phyloP scores from a whole-genome alignment of 64 coral and sea anemone species.

The Pocillopora damicornis region DNA sequence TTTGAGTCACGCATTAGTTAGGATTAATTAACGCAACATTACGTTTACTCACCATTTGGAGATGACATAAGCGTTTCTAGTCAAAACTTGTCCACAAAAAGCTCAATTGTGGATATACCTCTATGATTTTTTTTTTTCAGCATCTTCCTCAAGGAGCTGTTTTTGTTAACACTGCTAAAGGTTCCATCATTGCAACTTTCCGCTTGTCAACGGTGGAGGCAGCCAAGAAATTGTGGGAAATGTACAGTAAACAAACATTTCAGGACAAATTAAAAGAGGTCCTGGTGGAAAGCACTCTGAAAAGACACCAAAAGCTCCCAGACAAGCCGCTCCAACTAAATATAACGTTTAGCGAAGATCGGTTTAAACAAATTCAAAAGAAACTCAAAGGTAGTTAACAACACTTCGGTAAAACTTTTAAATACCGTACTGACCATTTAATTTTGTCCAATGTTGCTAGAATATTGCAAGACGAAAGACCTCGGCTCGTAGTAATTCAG shows the following conservation, averaged over 20 bases:
- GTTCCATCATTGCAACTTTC: conserved; percentile 21
- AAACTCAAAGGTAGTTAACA: conserved; percentile 16
- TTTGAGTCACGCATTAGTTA: too few relatives aligned
- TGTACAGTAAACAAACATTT: conserved; percentile 32
- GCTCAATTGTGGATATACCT: too few relatives aligned
- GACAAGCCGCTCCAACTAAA: not conserved
- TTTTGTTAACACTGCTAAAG: conserved; percentile 26
- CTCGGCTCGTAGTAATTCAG: too few relatives aligned
- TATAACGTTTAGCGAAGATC: not conserved
- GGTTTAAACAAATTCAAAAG: not conserved
- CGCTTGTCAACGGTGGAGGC: conserved; percentile 57
- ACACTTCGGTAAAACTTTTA: conserved; percentile 1
- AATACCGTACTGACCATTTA: not conserved
- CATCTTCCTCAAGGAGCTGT: conserved; percentile 52
- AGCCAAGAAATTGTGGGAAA: conserved; percentile 45
- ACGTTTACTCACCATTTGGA: too few relatives aligned
- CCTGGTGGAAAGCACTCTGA: not conserved
- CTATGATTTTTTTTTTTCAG: not conserved
- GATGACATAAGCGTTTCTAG: too few relatives aligned
- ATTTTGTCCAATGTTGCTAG: too few relatives aligned
- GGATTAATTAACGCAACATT: too few relatives aligned
- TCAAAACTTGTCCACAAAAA: too few relatives aligned
- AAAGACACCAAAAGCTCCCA: not conserved
- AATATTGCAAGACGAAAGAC: too few relatives aligned
- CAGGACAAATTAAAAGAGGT: conserved; percentile 1